Evolutionary conservation across 2,113 vertebrate genomes (phyloP).

Genomic region (Dasypus novemcinctus): DNA sequence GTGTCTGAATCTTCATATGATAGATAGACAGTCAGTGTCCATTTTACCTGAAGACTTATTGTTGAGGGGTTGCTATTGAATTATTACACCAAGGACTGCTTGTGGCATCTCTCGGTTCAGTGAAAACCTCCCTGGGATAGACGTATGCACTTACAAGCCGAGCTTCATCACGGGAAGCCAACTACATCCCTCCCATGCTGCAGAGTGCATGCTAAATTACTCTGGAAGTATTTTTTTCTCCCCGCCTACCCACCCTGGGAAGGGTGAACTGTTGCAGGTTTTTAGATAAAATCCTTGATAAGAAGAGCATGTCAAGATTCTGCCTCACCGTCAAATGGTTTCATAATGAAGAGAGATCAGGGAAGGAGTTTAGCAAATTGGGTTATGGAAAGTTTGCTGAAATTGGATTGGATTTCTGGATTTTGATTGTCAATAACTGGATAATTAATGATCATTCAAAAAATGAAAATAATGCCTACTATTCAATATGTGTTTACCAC

Average conservation of each 20-base stretch:
- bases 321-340: not conserved
- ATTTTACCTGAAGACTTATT: not conserved
- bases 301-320: not conserved
- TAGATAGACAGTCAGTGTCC: not conserved
- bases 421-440: not conserved
- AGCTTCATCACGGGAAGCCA: not conserved
- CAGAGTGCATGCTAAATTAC: slow-evolving; percentile 16
- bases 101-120: slow-evolving; percentile 39
- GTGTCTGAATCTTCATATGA: not conserved
- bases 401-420: not conserved
- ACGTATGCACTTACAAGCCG: slow-evolving; percentile 25
- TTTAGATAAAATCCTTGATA: slow-evolving; percentile 40
- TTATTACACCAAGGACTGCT: slow-evolving; percentile 66
- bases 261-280: not conserved
- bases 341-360: not conserved
- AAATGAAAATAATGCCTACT: not conserved
- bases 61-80: slow-evolving; percentile 62
- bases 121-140: slow-evolving; percentile 64
- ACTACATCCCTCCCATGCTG: not conserved
- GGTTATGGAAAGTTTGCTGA: not conserved
- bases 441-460: not conserved
- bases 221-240: not conserved
- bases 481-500: not conserved
- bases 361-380: not conserved
- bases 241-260: not conserved